Evolutionary conservation across 2,113 vertebrate genomes (phyloP).

Genomic region (Tupaia chinensis): DNA sequence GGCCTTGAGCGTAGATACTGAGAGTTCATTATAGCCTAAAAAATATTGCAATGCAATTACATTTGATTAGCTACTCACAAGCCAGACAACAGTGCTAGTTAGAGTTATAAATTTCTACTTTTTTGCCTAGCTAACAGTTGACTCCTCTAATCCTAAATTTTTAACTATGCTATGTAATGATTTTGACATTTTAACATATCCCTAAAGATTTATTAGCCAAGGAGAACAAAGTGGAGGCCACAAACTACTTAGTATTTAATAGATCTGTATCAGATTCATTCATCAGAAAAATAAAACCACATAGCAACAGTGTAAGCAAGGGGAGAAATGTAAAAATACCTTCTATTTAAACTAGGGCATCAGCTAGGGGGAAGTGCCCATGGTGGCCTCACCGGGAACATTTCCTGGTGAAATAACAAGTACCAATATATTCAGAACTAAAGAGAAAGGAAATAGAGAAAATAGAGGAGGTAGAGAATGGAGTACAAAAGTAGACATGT

Average conservation of each 20-base stretch:
- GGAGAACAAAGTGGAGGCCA: not conserved
- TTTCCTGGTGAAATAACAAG: not conserved
- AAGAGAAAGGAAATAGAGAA: not conserved
- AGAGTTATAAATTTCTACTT: not conserved
- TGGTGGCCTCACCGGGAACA: fast-evolving
- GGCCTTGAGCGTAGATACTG: not conserved
- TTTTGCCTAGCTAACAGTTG: not conserved
- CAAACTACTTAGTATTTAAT: not conserved
- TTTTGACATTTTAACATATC: not conserved
- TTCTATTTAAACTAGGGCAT: not conserved
- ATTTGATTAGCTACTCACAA: not conserved
- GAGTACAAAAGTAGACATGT: not conserved
- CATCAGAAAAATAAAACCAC: not conserved
- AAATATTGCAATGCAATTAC: not conserved
- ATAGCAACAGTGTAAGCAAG: not conserved
- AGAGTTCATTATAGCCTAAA: not conserved
- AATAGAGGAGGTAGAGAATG: not conserved
- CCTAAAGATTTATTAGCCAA: not conserved
- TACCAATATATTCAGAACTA: not conserved
- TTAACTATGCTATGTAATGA: not conserved
- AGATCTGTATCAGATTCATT: not conserved
- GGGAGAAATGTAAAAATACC: not conserved
- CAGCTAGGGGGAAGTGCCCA: not conserved
- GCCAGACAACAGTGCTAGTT: not conserved
- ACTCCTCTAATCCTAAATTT: not conserved